Conservation (phyloP, 2,888 invertebrate species). For the Rosalia funebris region DNA sequence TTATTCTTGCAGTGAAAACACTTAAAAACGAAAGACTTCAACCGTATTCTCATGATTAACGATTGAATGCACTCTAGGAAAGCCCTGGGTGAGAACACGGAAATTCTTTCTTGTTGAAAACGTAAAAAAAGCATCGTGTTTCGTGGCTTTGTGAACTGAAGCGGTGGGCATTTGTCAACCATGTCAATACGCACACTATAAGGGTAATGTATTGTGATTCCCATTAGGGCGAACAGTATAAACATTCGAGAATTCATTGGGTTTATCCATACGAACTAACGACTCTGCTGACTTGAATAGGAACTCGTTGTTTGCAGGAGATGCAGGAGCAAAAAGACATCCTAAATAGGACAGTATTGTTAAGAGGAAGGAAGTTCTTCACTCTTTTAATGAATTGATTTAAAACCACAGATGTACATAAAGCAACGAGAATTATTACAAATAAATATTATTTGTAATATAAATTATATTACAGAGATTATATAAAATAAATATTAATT, state of each 20-base stretch:
- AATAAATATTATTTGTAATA: too few relatives aligned
- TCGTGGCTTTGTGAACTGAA: constrained; percentile 57
- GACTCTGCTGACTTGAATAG: constrained; percentile 31
- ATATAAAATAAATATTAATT: too few relatives aligned
- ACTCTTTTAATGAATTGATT: too few relatives aligned
- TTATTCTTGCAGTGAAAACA: constrained; percentile 50
- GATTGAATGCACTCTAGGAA: constrained; percentile 64
- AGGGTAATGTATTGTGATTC: constrained; percentile 63
- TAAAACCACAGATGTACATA: too few relatives aligned
- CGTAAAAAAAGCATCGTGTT: constrained; percentile 58
- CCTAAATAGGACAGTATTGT: not conserved
- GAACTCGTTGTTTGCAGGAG: constrained; percentile 32
- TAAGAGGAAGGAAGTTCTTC: not conserved
- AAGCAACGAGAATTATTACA: too few relatives aligned
- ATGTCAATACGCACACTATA: constrained; percentile 57
- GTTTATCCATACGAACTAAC: constrained; percentile 39
- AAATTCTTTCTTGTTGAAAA: constrained; percentile 61
- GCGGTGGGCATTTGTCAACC: constrained; percentile 63
- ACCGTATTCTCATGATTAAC: constrained; percentile 63
- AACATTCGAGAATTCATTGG: constrained; percentile 40
- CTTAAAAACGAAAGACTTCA: constrained; percentile 54
- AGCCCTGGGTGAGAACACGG: constrained; percentile 62
- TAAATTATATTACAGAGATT: too few relatives aligned
- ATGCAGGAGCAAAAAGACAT: constrained; percentile 14
- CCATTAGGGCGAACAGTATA: constrained; percentile 57